Percentiles rank a stretch among this genome's conserved stretches.
These are phyloP conservation scores for Hephaestus fuliginosus DNA, from an alignment of 2,797 vertebrate genomes.

Conservation along the genomic window DNA sequence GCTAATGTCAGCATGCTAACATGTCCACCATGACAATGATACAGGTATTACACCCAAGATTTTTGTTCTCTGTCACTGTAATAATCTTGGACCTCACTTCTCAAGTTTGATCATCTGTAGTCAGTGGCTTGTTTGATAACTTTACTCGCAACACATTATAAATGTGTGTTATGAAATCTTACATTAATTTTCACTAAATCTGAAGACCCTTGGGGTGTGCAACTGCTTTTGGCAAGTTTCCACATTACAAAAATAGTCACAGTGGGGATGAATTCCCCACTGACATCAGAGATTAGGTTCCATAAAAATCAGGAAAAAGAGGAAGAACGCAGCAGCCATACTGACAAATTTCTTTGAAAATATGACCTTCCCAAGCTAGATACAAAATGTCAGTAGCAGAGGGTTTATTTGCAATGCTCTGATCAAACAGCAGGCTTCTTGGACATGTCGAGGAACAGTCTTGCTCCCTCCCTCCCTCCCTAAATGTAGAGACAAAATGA, in stretches of 20 bases:
- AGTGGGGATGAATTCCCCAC: not conserved
- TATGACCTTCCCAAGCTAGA: slow-evolving; percentile 64
- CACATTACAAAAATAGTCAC: not conserved
- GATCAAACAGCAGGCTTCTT: slow-evolving; percentile 37
- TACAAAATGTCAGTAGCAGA: slow-evolving; percentile 65
- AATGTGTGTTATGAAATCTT: not conserved
- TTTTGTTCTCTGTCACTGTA: too few species aligned
- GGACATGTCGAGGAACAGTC: not conserved
- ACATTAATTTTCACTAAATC: not conserved
- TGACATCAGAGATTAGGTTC: too few species aligned
- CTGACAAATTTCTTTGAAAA: slow-evolving; percentile 44
- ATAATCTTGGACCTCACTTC: too few species aligned
- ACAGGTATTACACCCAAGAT: too few species aligned
- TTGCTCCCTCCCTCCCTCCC: slow-evolving; percentile 26
- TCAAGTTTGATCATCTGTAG: too few species aligned
- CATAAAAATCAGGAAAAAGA: slow-evolving; percentile 17
- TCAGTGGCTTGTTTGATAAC: too few species aligned
- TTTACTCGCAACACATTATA: too few species aligned
- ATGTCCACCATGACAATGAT: too few species aligned
- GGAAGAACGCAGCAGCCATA: slow-evolving; percentile 51
- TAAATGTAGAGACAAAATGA: slow-evolving; percentile 50
- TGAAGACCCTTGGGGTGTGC: not conserved
- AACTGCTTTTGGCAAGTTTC: not conserved
- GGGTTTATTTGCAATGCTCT: slow-evolving; percentile 57
- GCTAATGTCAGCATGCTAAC: too few species aligned